Conservation (phyloP, 2,888 invertebrate genomes). For the Oligia strigilis region DNA sequence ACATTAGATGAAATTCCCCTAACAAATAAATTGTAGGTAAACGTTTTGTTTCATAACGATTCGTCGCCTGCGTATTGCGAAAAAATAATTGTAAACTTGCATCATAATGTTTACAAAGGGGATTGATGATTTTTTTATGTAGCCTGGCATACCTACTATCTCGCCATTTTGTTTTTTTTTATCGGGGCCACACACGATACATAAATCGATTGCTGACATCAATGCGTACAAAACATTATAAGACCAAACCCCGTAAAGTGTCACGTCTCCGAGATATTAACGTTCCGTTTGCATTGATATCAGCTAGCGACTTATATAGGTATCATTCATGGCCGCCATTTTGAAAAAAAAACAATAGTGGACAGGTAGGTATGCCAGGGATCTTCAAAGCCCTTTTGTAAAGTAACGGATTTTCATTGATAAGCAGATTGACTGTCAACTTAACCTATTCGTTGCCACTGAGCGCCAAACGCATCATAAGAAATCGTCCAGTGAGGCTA, state of each 20-base stretch:
- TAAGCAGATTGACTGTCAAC: not conserved
- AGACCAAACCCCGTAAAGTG: too few species aligned
- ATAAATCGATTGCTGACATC: too few species aligned
- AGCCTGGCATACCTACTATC: not conserved
- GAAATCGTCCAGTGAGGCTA: not conserved
- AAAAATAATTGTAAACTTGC: not conserved
- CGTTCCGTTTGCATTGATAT: too few species aligned
- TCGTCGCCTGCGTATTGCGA: not conserved
- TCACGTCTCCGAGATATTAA: too few species aligned
- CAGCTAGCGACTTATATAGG: too few species aligned
- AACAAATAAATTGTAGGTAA: slow-evolving; percentile 3
- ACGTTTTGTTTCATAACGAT: not conserved
- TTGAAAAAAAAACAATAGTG: too few species aligned
- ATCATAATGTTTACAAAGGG: not conserved
- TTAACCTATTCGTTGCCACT: not conserved
- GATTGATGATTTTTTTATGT: not conserved
- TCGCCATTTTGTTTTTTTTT: too few species aligned
- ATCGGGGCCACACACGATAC: too few species aligned
- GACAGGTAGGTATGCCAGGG: not conserved
- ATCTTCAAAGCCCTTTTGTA: not conserved
- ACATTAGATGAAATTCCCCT: not conserved
- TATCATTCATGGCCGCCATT: too few species aligned
- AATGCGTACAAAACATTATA: too few species aligned
- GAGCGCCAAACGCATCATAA: not conserved
- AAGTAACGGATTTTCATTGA: not conserved